A percentile compares a stretch with the other conserved stretches of the same genome.
Evolutionary conservation across 2,113 vertebrate species (phyloP).

Genomic region (Toxotes jaculatrix): DNA sequence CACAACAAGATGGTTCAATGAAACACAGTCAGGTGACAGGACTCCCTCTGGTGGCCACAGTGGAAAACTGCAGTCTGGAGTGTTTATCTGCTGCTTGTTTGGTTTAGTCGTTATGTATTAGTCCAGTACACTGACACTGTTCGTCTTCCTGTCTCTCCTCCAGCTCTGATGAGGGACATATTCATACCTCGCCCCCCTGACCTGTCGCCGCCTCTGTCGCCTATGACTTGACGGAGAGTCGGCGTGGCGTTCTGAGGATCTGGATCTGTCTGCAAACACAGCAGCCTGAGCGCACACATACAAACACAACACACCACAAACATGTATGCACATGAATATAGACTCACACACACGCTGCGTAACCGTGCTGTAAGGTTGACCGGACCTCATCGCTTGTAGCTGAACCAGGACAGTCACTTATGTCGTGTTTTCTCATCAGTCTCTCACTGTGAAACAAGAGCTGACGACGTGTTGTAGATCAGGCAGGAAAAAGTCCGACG

Average conservation of each 20-base stretch:
- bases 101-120: no score
- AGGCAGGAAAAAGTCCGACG: not conserved
- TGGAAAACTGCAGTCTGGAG: not conserved
- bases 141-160: not conserved
- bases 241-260: not conserved
- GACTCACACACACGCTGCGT: slow-evolving; percentile 12
- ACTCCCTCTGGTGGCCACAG: not conserved
- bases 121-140: not conserved
- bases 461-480: not conserved
- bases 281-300: slow-evolving; percentile 19
- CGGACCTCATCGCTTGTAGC: slow-evolving; percentile 9
- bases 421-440: not conserved
- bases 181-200: slow-evolving; percentile 67
- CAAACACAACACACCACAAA: slow-evolving; percentile 10
- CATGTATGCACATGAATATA: slow-evolving; percentile 18
- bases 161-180: slow-evolving; percentile 80
- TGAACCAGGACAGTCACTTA: not conserved
- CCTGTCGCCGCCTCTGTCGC: slow-evolving; percentile 51
- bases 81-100: no score
- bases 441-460: slow-evolving; percentile 30
- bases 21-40: not conserved
- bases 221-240: slow-evolving; percentile 70
- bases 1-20: no score
- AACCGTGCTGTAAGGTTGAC: not conserved
- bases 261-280: slow-evolving; percentile 16